Conservation (phyloP, 2,113 vertebrate species). For the Genyomyrus donnyi region DNA sequence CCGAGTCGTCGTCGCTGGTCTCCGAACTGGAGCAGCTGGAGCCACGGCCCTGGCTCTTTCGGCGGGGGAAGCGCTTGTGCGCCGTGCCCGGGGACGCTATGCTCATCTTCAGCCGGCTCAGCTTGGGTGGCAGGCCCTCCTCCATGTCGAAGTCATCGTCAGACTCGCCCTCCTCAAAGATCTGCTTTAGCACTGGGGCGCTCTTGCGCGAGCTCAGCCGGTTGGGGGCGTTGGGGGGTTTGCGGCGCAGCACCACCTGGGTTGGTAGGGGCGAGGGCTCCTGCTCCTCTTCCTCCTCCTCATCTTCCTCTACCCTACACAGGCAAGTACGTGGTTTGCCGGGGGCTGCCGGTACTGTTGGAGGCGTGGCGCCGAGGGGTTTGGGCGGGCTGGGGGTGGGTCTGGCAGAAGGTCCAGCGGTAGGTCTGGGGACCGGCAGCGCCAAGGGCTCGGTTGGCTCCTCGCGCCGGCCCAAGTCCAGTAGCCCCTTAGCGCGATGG, state of each 20-base stretch:
- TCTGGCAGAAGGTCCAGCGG: constrained; percentile 15
- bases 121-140: constrained; percentile 87
- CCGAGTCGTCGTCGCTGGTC: constrained; percentile 91
- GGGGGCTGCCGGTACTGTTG: constrained; percentile 51
- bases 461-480: constrained; percentile 72
- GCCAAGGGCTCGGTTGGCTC: constrained; percentile 58
- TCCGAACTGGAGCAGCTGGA: constrained; percentile 95
- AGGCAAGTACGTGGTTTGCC: constrained; percentile 77
- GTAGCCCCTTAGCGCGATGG: constrained; percentile 75
- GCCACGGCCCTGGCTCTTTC: constrained; percentile 90
- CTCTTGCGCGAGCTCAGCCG: constrained; percentile 93
- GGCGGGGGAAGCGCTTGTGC: constrained; percentile 83
- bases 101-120: constrained; percentile 91
- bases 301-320: constrained; percentile 89
- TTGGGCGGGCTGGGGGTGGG: constrained; percentile 34
- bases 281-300: constrained; percentile 92
- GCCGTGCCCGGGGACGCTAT: constrained; percentile 80
- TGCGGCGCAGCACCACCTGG: constrained; percentile 84
- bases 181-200: constrained; percentile 91
- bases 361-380: constrained; percentile 39
- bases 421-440: neutral
- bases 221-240: constrained; percentile 85
- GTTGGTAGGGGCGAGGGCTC: constrained; percentile 70
- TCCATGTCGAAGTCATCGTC: constrained; percentile 93
- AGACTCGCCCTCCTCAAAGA: constrained; percentile 92